Conservation (phyloP, 2,888 invertebrate genomes). For the Caenorhabditis doughertyi region DNA sequence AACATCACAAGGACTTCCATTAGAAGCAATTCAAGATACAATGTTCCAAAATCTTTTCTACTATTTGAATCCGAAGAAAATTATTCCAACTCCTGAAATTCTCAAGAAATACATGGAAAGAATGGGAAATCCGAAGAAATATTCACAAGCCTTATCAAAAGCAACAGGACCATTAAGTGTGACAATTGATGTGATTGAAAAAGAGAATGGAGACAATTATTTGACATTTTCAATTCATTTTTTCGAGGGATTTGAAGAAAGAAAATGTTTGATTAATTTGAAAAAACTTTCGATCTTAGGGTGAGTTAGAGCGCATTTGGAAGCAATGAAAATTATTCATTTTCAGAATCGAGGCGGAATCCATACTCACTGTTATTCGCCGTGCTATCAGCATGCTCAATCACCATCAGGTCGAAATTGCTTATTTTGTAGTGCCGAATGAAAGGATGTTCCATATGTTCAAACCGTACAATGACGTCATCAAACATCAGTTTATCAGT, state of each 20-base stretch:
- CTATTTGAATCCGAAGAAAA: not conserved
- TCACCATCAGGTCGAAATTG: no score
- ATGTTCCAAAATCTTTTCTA: not conserved
- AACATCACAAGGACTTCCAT: not conserved
- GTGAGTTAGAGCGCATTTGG: not conserved
- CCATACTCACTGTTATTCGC: no score
- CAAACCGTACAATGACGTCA: not conserved
- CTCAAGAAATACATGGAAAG: not conserved
- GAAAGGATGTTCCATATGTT: no score
- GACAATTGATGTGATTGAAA: not conserved
- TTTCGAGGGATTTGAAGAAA: not conserved
- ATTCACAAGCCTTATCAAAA: not conserved
- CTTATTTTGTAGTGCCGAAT: no score
- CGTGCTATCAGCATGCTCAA: no score
- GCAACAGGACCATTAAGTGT: not conserved
- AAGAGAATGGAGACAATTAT: not conserved
- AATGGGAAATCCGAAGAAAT: not conserved
- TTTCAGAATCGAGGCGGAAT: no score
- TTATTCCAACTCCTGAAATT: not conserved
- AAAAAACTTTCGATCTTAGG: not conserved
- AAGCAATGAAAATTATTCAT: no score
- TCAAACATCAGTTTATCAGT: slow-evolving; percentile 1
- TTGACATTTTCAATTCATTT: not conserved
- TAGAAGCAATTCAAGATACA: no score
- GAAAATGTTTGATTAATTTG: not conserved